Evolutionary conservation across 2,797 vertebrate genomes (phyloP), one percentile per base, ranked within the genome.

Genomic region (Phrynocephalus vlangalii): DNA sequence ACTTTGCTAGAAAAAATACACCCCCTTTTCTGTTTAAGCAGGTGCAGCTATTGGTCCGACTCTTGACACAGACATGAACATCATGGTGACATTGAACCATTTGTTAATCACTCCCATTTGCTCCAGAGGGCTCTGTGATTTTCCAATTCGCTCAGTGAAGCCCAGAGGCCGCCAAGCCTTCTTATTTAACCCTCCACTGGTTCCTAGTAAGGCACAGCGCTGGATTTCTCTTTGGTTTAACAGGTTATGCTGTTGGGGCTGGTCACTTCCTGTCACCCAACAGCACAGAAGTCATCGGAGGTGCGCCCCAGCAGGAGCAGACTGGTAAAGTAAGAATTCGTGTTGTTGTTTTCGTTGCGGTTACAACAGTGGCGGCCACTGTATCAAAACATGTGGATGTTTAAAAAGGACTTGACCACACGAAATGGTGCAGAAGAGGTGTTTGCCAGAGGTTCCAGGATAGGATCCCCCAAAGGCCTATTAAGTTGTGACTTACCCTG

Each of bases 201-300:
- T 28, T 77, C 24, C 48, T 28, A 10, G n/a, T 16, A 72, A n/a
- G 70, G 52, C 52, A 56, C 9, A 56, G 52, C 3, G 9, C 52
- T 56, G 52, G 52, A 15, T 56, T 56, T 56, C 63, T 91, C 67
- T 94, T 67, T 89, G 5, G 71, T 95, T 44, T 91, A 88, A 77
- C 94, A 99, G 99, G 99, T 24, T 99, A 99, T 89, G 97, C 99
- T 6, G 98, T 99, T 44, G 98, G 97, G 85, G 98, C 98, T 1
- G 99, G 99, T 78, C 97, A 98, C 92, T 99, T 99, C 95, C 93
- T 97, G 86, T 94, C 96, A 79, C 93, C 91, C 22, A 33, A 90
- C 20, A 96, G 95, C 82, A 95, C 88, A 44, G 98, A 99, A 95
- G 96, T 99, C 71, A 96, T 99, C 78, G 98, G 98, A 82, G 99